These are phyloP conservation scores for Bugulina stolonifera DNA, from an alignment of 2,888 invertebrate species.

Conservation along the genomic window DNA sequence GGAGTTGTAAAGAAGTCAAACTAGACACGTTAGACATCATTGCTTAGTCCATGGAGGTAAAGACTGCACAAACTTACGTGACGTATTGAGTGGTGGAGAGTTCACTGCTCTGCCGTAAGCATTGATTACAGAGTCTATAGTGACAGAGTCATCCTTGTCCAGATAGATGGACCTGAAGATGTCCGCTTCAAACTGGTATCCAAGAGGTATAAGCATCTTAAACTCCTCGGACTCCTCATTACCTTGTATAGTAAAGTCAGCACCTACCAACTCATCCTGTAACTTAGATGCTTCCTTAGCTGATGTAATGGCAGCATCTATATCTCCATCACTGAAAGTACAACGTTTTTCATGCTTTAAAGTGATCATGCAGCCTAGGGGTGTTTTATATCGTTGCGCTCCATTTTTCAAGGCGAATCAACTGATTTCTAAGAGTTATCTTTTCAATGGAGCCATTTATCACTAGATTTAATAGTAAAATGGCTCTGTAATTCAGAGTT, in stretches of 20 bases:
- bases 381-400: no score
- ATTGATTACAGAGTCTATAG: not conserved
- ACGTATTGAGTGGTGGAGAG: conserved; percentile 12
- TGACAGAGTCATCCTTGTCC: not conserved
- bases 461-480: no score
- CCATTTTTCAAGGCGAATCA: no score
- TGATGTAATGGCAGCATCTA: not conserved
- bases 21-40: no score
- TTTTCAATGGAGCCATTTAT: no score
- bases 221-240: not conserved
- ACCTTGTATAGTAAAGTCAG: not conserved
- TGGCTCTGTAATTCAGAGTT: no score
- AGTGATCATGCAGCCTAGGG: no score
- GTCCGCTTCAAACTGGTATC: conserved; percentile 14
- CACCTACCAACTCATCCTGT: not conserved
- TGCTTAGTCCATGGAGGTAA: no score
- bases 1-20: no score
- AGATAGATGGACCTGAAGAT: not conserved
- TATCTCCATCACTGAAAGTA: not conserved
- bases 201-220: conserved; percentile 6
- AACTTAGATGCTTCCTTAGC: not conserved
- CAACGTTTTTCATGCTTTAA: no score
- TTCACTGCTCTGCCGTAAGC: not conserved
- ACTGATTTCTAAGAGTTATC: no score
- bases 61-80: conserved; percentile 7